phyloP scores from a whole-genome alignment of 2,888 invertebrate genomes.

The Augochlorella aurata region DNA sequence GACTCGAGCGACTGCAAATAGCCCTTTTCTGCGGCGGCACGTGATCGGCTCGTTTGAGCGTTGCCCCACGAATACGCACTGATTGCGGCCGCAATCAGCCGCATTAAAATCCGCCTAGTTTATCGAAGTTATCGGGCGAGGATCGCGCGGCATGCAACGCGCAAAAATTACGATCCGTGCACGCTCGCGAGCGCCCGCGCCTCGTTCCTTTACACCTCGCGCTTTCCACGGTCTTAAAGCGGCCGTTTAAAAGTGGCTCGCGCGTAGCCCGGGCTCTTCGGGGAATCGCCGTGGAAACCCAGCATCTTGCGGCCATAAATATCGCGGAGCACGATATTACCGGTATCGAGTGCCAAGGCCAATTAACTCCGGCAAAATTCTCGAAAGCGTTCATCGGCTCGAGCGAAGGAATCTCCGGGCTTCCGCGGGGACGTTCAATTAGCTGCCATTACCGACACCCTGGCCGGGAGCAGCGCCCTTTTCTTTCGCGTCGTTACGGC shows the following conservation, averaged over 20 bases:
- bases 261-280: background rate
- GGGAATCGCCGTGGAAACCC: background rate
- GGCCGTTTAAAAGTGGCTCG: background rate
- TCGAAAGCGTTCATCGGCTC: background rate
- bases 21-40: slow-evolving; percentile 38
- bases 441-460: slow-evolving; percentile 37
- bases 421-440: slow-evolving; percentile 30
- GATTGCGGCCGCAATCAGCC: slow-evolving; percentile 54
- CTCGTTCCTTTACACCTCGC: background rate
- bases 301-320: background rate
- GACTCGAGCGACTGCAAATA: slow-evolving; percentile 25
- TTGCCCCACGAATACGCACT: slow-evolving; percentile 31
- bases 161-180: slow-evolving; percentile 41
- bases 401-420: background rate
- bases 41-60: slow-evolving; percentile 54
- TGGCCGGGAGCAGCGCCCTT: slow-evolving; percentile 14
- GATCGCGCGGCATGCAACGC: slow-evolving; percentile 30
- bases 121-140: slow-evolving; percentile 16
- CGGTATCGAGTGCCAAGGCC: background rate
- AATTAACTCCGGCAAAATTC: background rate
- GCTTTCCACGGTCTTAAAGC: background rate
- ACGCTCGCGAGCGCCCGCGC: background rate
- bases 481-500: slow-evolving; percentile 42
- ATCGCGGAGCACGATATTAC: background rate
- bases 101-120: slow-evolving; percentile 40